Evolutionary conservation across 2,113 vertebrate species (phyloP).

Genomic region (Cinclus mexicanus): DNA sequence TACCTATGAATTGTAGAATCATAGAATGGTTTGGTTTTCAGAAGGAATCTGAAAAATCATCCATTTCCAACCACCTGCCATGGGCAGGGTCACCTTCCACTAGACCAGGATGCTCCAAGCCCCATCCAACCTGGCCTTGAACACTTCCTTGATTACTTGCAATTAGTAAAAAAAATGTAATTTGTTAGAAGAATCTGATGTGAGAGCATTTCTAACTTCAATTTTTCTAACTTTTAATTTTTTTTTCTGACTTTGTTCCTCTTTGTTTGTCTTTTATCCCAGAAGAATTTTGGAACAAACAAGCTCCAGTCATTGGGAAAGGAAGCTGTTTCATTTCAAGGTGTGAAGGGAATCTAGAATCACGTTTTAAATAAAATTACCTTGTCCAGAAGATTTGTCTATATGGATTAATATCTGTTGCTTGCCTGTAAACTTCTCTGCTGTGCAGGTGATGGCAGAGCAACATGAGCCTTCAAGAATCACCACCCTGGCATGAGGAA

Average conservation of each 20-base stretch:
- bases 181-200: neutral
- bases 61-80: neutral
- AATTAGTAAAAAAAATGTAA: neutral
- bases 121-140: neutral
- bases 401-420: neutral
- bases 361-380: neutral
- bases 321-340: neutral
- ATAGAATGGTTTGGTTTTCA: neutral
- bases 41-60: neutral
- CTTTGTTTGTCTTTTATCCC: neutral
- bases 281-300: neutral
- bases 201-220: neutral
- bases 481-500: fast-evolving
- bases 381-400: neutral
- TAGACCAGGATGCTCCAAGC: neutral
- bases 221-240: neutral
- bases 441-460: neutral
- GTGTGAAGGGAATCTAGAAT: neutral
- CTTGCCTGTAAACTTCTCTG: neutral
- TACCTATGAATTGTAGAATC: neutral
- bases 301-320: neutral
- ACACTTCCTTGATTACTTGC: neutral
- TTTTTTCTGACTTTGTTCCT: neutral
- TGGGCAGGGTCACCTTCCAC: neutral
- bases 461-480: neutral